Percentiles rank a stretch among this genome's conserved stretches.
Evolutionary conservation across 2,113 vertebrate species (phyloP).

Genomic region (Ceyx melanurus): DNA sequence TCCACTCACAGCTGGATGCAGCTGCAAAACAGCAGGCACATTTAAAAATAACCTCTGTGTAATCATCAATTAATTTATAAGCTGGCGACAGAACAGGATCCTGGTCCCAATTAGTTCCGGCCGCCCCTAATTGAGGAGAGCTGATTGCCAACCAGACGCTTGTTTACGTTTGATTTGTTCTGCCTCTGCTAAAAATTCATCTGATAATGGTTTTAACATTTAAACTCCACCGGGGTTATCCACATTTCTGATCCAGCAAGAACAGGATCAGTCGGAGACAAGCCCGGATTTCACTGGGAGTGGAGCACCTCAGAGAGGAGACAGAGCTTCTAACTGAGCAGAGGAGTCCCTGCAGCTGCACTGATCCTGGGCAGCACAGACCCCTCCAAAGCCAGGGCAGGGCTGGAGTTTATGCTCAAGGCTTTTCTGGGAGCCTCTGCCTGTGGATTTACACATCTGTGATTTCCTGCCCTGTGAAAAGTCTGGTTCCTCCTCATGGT

Average conservation of each 20-base stretch:
- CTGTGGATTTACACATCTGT: slow-evolving; percentile 53
- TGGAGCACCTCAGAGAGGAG: fast-evolving
- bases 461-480: slow-evolving; percentile 60
- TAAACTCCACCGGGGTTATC: neutral
- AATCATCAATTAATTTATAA: slow-evolving; percentile 9
- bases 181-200: neutral
- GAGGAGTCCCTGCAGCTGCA: neutral
- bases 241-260: neutral
- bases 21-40: neutral
- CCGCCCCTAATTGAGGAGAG: neutral
- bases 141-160: neutral
- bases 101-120: neutral
- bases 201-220: neutral
- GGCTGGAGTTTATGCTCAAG: neutral
- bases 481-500: neutral
- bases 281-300: neutral
- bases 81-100: neutral
- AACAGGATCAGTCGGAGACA: fast-evolving
- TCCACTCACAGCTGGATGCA: neutral
- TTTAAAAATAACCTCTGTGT: neutral
- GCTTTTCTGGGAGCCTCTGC: slow-evolving; percentile 35
- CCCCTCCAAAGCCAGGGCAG: neutral
- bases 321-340: neutral
- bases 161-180: neutral
- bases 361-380: neutral